Evolutionary conservation across 2,888 invertebrate genomes (phyloP), one percentile per base, ranked within the genome.

Genomic region (Drosophila suboccidentalis): DNA sequence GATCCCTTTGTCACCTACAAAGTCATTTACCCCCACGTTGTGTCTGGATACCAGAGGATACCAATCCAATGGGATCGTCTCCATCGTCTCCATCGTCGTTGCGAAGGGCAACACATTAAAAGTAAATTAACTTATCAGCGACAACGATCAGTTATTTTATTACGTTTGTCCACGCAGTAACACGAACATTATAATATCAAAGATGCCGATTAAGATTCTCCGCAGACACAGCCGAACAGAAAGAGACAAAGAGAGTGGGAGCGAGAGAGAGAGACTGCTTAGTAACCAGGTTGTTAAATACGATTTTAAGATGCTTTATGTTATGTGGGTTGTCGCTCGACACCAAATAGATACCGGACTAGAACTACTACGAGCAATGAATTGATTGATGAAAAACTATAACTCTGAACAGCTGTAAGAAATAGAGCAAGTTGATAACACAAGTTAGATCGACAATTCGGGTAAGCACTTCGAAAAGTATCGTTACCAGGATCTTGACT

Each of bases 51-150:
- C 39, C 46, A 57, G 38, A 58, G 68, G 64, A 75, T 57, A 51
- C 75, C 67, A 71, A 46, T 63, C 34, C 75, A 71, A 49, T 67
- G 62, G 61, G 53, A 47, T 60, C 59, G 57, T 62, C 60, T 34
- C 53, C 60, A 47, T 60, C 59, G 57, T 62, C 60, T 34, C 53
- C 60, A 39, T 53, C 47, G 49, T 62, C 65, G 57, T 61, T 38
- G 64, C 59, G 73, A 79, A 79, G 85, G 87, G 83, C 80, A 91
- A 90, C 92, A 91, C 92, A 92, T 92, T 92, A 92, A 92, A 92
- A 92, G 92, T 92, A 92, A 92, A 92, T 92, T 92, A 92, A 92
- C 92, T 92, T 92, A 92, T 92, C 92, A 92, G 92, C 91, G 90
- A 92, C 92, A 91, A 92, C 91, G 92, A 92, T 92, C 92, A 91